These are phyloP conservation scores for Malurus alboscapulatus DNA, from an alignment of 2,113 vertebrate genomes.

Conservation along the genomic window DNA sequence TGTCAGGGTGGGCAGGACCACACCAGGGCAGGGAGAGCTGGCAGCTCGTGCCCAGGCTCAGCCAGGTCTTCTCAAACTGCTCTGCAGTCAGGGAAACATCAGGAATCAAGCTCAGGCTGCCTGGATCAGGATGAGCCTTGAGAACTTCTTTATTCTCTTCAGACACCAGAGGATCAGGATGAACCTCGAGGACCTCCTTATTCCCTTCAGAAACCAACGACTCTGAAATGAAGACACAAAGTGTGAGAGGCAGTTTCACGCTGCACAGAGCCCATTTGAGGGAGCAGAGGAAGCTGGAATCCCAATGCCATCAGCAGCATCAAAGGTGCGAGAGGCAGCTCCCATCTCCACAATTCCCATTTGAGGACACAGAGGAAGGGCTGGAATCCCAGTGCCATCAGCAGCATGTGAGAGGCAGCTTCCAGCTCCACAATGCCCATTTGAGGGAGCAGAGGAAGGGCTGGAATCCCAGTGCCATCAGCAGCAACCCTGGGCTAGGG, in stretches of 20 bases:
- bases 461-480: neutral
- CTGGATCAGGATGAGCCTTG: conserved; percentile 26
- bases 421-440: neutral
- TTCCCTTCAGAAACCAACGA: conserved; percentile 56
- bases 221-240: conserved; percentile 52
- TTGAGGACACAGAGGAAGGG: neutral
- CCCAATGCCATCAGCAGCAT: neutral
- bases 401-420: neutral
- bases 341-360: neutral
- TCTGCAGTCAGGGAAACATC: conserved; percentile 72
- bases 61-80: conserved; percentile 81
- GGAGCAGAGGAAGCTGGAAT: neutral
- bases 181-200: conserved; percentile 40
- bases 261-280: neutral
- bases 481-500: neutral
- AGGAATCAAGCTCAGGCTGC: conserved; percentile 67
- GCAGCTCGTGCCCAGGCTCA: conserved; percentile 66
- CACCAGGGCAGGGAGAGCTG: conserved; percentile 67
- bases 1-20: conserved; percentile 69
- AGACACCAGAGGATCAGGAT: conserved; percentile 36
- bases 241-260: neutral
- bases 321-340: neutral
- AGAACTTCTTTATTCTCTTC: conserved; percentile 50
- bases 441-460: neutral
- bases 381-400: neutral